Evolutionary conservation across 2,888 invertebrate genomes (phyloP).

Genomic region (Cistogaster globosa): DNA sequence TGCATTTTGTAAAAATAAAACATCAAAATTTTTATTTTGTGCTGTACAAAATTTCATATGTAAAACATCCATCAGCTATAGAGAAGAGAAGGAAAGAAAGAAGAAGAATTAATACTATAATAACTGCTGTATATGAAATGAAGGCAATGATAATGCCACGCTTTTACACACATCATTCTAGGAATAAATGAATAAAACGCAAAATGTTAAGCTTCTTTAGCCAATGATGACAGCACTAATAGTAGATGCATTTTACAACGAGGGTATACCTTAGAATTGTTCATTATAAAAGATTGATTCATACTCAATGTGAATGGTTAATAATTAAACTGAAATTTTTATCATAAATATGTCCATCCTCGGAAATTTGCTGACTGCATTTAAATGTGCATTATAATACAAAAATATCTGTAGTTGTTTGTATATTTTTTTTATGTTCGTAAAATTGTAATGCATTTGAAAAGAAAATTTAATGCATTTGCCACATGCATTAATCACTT

Average conservation of each 20-base stretch:
- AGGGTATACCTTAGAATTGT: not conserved
- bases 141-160: constrained; percentile 57
- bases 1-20: constrained; percentile 29
- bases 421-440: constrained; percentile 64
- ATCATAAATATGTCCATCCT: not conserved
- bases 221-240: constrained; percentile 46
- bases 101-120: constrained; percentile 15
- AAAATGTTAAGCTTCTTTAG: constrained; percentile 75
- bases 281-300: not conserved
- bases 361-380: constrained; percentile 5
- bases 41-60: constrained; percentile 26
- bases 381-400: constrained; percentile 16
- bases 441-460: constrained; percentile 83
- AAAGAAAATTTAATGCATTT: constrained; percentile 83
- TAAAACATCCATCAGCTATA: constrained; percentile 48
- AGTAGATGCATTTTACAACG: not conserved
- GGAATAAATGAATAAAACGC: constrained; percentile 71
- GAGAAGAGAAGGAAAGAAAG: not conserved
- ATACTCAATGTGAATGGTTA: no score
- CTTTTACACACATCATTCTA: constrained; percentile 17
- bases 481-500: constrained; percentile 83
- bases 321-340: not conserved
- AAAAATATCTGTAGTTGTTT: not conserved
- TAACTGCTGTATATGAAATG: constrained; percentile 39
- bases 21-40: constrained; percentile 7